Base-by-base conservation (phyloP, 2,888 invertebrate genomes). In the Hyposoter didymator region DNA sequence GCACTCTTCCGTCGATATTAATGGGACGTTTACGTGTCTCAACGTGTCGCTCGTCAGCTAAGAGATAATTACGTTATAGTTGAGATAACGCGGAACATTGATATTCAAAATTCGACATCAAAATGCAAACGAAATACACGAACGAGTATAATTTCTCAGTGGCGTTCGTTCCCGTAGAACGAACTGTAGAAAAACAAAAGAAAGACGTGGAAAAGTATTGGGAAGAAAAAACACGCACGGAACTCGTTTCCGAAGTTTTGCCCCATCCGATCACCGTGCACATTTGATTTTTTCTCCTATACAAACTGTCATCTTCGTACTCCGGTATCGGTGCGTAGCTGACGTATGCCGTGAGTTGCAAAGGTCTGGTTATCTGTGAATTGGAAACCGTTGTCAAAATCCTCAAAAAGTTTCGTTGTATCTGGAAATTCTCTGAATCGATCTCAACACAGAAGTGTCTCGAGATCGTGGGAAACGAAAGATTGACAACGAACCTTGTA, bases 401-500 rank as follows among this genome's bases (percentile, higher is more conserved):
- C n/a, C 49, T 49, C n/a, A 3, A n/a, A 49, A 49, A 35, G 2
- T 35, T 14, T 47, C 3, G 3, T 47, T 47, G 17, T 47, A 10
- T 45, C 45, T 45, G 10, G 10, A 45, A 45, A 45, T 45, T 8
- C 12, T 10, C 10, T 45, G 10, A 28, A 14, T 69, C 22, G 45
- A 12, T 19, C 8, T 19, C 12, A 14, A 7, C 5, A 28, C 22
- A 70, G 5, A 22, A 45, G 22, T 47, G 14, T 10, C n/a, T 43
- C 6, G 70, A 32, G 49, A 72, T 39, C 39, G n/a, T 22, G 22
- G 10, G 32, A 87, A 87, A 81, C 83, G 88, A 84, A 86, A 32
- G 10, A 47, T 35, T 81, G 84, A 87, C 79, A 76, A 89, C 22
- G 2, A 88, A 92, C 92, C 90, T 90, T 90, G 88, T 89, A 89